Evolutionary conservation across 2,113 vertebrate genomes (phyloP).

Genomic region (Periophthalmus modestus): DNA sequence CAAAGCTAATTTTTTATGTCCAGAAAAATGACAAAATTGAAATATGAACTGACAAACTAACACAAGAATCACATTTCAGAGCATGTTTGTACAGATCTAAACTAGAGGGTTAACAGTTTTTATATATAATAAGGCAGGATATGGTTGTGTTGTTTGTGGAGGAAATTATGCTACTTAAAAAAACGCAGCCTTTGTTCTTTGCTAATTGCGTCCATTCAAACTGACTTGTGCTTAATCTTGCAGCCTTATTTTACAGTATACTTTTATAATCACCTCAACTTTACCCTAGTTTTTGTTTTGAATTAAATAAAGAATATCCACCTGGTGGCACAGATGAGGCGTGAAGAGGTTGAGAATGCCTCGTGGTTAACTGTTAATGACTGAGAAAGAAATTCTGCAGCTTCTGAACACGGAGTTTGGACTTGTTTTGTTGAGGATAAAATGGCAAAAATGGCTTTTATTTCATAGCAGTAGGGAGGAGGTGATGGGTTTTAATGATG

Average conservation of each 20-base stretch:
- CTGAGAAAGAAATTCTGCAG: conserved; percentile 52
- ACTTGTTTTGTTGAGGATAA: conserved; percentile 53
- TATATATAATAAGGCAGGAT: no score
- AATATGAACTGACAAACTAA: no score
- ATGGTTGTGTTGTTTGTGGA: no score
- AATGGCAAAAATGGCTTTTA: conserved; percentile 49
- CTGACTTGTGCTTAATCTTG: no score
- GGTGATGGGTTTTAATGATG: conserved; percentile 18
- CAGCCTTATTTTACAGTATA: neutral
- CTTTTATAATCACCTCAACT: conserved; percentile 51
- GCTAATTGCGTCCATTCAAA: no score
- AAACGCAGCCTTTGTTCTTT: no score
- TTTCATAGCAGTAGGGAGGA: conserved; percentile 29
- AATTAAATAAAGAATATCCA: conserved; percentile 47
- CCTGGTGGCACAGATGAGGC: conserved; percentile 55
- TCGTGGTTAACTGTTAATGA: conserved; percentile 69
- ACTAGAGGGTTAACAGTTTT: no score
- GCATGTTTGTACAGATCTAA: no score
- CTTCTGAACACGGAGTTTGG: conserved; percentile 41
- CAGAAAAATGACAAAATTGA: no score
- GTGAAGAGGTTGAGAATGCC: conserved; percentile 66
- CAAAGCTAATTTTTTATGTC: no score
- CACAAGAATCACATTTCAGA: no score
- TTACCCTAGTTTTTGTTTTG: conserved; percentile 42
- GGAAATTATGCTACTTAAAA: no score